Evolutionary conservation across 2,888 invertebrate species (phyloP).

Genomic region (Cephus pulcher): DNA sequence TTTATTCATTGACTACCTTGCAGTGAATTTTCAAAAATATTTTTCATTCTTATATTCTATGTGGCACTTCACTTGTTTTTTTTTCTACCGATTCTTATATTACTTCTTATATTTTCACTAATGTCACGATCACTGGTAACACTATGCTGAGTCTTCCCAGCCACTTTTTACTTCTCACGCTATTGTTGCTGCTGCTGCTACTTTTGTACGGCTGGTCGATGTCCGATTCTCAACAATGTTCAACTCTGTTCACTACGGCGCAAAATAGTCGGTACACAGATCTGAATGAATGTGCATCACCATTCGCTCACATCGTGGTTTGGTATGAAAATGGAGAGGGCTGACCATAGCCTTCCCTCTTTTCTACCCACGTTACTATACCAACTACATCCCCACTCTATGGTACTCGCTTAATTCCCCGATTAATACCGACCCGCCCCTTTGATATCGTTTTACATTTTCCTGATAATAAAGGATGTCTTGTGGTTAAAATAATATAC

Average conservation of each 20-base stretch:
- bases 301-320: constrained; percentile 54
- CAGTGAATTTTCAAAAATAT: not conserved
- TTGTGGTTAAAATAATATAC: not conserved
- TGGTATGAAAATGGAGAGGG: constrained; percentile 17
- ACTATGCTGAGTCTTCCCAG: not conserved
- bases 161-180: not conserved
- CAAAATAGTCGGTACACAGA: constrained; percentile 41
- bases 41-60: not conserved
- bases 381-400: constrained; percentile 14
- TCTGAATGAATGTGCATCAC: constrained; percentile 46
- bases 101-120: not conserved
- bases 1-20: not conserved
- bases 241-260: constrained; percentile 12
- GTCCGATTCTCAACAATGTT: not conserved
- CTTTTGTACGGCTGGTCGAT: not conserved
- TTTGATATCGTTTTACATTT: not conserved
- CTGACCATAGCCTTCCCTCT: constrained; percentile 8
- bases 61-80: not conserved
- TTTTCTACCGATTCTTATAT: not conserved
- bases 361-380: constrained; percentile 7
- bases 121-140: not conserved
- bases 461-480: not conserved
- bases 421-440: constrained; percentile 25
- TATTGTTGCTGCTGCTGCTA: not conserved
- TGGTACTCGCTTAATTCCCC: constrained; percentile 30